Base-by-base conservation (phyloP, 2,113 vertebrate genomes). In the Quiscalus mexicanus region DNA sequence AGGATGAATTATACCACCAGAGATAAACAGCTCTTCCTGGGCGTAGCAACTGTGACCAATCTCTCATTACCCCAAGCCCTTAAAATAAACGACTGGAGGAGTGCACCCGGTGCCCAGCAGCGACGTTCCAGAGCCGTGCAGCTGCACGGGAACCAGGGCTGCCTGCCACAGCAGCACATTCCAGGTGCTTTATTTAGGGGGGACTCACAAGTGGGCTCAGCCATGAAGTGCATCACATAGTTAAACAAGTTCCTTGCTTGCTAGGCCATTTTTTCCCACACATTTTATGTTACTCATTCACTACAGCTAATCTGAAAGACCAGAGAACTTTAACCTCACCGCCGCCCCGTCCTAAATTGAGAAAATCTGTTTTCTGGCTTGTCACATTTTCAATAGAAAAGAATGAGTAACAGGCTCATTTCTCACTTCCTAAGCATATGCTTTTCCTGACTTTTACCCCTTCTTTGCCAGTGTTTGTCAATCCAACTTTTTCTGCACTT, bases 401-500 rank as follows among this genome's bases (percentile, higher is more conserved):
- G 25, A 87, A 94, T 41, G 41, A 64, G 55, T 8, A 96, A 69
- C 71, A 94, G 93, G 74, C 65, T 93, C 24, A 35, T 77, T 97
- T 80, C 89, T 77, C 56, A 87, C 52, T 93, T 74, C 62, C 50
- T 47, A 82, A 47, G 62, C 82, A 41, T 31, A 84, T 33, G 55
- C 56, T 56, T 87, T 86, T 74, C 89, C 71, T 42, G 64, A 47
- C 37, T 85, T 88, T 50, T 62, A 90, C 56, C 55, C 47, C 7
- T 13, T 45, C 64, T 68, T 80, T 49, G n/a, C 52, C 39, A 80
- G 31, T 74, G 77, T 84, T 90, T 82, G 88, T 52, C 94, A 90
- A 78, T 74, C 41, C 24, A 77, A 63, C 33, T 27, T 89, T 21
- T 82, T 96, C 87, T 64, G 84, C 45, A 98, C 99, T 99, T 98